phyloP scores from a whole-genome alignment of 2,113 vertebrate species.

The western clawed frog (Xenopus tropicalis) region UCB_Xtro_10.0 CM004450.2:33429001-33429500 shows the following conservation, averaged over 20 bases:
- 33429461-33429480: background rate
- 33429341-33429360: background rate
- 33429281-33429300: no score
- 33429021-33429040: conserved; percentile 15
- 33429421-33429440: conserved; percentile 8
- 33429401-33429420: background rate
- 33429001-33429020: conserved; percentile 7
- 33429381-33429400: background rate
- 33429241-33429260: background rate
- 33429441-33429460: conserved; percentile 11
- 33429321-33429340: background rate
- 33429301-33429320: no score
- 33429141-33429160: background rate
- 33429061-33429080: conserved; percentile 1
- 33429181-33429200: background rate
- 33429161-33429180: background rate
- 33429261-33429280: no score
- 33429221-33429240: background rate
- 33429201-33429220: background rate
- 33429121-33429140: background rate
- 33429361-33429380: background rate
- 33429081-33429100: background rate
- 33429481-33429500: background rate
- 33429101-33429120: background rate
- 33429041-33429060: conserved; percentile 5